Percentiles rank a stretch among this genome's conserved stretches.
Conservation (phyloP, 2,113 vertebrate genomes). For the Apistogramma diplotaenia region DNA sequence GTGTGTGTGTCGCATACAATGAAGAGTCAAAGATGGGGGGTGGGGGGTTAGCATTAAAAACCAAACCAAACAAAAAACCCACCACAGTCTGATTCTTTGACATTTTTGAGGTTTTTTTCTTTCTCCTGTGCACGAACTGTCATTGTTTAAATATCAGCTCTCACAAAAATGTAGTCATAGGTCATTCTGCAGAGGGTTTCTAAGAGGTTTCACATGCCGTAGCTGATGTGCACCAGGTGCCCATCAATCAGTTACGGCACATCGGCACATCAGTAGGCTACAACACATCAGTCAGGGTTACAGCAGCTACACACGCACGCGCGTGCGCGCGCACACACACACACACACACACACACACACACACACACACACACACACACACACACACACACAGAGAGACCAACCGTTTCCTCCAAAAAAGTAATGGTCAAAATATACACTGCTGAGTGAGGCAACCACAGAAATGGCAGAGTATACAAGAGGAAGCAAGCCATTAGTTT, state of each 20-base stretch:
- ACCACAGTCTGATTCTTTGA: background rate
- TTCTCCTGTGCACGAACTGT: background rate
- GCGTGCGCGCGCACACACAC: too few species aligned
- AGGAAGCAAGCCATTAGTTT: conserved; percentile 41
- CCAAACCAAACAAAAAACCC: background rate
- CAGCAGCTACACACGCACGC: background rate
- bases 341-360: background rate
- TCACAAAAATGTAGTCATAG: background rate
- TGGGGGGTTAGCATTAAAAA: background rate
- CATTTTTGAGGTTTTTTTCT: background rate
- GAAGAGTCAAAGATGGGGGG: too few species aligned
- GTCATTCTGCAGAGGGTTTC: background rate
- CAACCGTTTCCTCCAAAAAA: conserved; percentile 13
- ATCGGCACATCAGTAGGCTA: background rate
- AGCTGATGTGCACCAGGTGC: background rate
- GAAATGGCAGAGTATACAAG: conserved; percentile 1
- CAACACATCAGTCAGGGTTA: background rate
- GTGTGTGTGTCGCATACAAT: too few species aligned
- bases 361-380: background rate
- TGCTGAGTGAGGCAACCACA: conserved; percentile 3
- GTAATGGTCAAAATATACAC: conserved; percentile 14
- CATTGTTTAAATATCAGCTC: background rate
- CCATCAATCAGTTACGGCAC: background rate
- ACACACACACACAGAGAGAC: background rate
- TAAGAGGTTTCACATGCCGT: background rate